Evolutionary conservation across 2,113 vertebrate genomes (phyloP).

Genomic region (Heterochromis multidens): DNA sequence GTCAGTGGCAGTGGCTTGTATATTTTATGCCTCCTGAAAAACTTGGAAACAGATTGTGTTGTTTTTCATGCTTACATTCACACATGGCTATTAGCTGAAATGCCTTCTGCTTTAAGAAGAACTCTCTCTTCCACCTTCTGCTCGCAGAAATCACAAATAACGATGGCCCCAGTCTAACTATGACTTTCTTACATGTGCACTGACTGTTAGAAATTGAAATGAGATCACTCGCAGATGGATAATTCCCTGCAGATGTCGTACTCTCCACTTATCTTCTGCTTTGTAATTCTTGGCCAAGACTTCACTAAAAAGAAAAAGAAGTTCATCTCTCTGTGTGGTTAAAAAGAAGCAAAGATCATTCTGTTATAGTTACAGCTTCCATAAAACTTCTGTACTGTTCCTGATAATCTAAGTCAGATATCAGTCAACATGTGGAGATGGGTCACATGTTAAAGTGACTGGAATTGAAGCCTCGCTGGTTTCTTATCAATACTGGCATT

Average conservation of each 20-base stretch:
- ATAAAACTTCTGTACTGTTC: background rate
- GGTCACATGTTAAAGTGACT: background rate
- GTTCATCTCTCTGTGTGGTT: background rate
- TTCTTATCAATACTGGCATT: background rate
- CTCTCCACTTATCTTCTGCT: slow-evolving; percentile 37
- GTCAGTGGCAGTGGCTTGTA: slow-evolving; percentile 2
- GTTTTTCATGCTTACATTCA: slow-evolving; percentile 63
- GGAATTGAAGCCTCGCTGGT: background rate
- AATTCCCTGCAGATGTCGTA: slow-evolving; percentile 52
- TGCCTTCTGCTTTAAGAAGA: slow-evolving; percentile 55
- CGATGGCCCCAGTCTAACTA: slow-evolving; percentile 37
- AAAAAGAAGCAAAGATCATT: slow-evolving; percentile 2
- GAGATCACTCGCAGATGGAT: slow-evolving; percentile 54
- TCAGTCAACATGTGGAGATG: background rate
- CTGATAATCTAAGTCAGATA: background rate
- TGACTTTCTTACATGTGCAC: slow-evolving; percentile 48
- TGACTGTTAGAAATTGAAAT: slow-evolving; percentile 43
- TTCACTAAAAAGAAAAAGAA: slow-evolving; percentile 11
- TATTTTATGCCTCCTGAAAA: slow-evolving; percentile 35
- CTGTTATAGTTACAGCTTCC: background rate
- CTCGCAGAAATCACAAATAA: slow-evolving; percentile 37
- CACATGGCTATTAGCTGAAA: slow-evolving; percentile 57
- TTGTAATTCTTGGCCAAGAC: slow-evolving; percentile 36
- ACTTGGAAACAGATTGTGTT: slow-evolving; percentile 63
- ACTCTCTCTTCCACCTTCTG: slow-evolving; percentile 57